Base-by-base conservation (phyloP, 92 coral and sea anemone species). In the Epizoanthus illoricatus region DNA sequence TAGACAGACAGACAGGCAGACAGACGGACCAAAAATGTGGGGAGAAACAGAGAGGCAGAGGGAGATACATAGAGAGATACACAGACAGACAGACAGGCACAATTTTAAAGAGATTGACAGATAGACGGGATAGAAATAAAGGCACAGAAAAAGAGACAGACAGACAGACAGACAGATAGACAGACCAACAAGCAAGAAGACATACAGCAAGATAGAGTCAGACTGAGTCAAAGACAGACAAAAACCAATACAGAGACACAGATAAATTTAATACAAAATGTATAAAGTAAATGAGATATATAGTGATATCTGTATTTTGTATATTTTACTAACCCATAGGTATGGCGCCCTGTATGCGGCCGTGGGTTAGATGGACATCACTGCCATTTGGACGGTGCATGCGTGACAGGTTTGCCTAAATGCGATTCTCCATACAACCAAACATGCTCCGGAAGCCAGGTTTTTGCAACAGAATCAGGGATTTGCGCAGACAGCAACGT, bases 271-370 rank as follows among this genome's bases (percentile, higher is more conserved):
- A 10, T 18, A 11, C 21, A 24, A 19, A 61, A 5, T 24, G n/a
- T 24, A 18, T 61, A 39, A 24, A 65, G n/a, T 28, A 16, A 65
- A 28, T 28, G 36, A 28, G 36, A 28, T 28, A 28, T 28, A 28
- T 2, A 28, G 36, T 28, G 36, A 28, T 2, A 28, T 28, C 2
- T 1, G 49, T 67, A 8, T 16, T 4, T 19, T 5, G 39, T 75
- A 58, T 60, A 13, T 63, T 6, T 16, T 63, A 43, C 47, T 5
- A 59, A 64, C 54, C 43, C 10, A 17, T 80, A 95, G 98, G 79
- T 86, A 47, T 86, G 83, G 73, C 95, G 98, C 36, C 97, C 93
- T 4, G 86, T 93, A 2, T 95, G 98, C 76, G 97, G 95, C n/a
- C 75, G 83, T 56, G 97, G 90, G 9, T 0, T 71, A 10, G 59